Evolutionary conservation across 2,113 vertebrate genomes (phyloP).

Genomic region (Barbus barbus): DNA sequence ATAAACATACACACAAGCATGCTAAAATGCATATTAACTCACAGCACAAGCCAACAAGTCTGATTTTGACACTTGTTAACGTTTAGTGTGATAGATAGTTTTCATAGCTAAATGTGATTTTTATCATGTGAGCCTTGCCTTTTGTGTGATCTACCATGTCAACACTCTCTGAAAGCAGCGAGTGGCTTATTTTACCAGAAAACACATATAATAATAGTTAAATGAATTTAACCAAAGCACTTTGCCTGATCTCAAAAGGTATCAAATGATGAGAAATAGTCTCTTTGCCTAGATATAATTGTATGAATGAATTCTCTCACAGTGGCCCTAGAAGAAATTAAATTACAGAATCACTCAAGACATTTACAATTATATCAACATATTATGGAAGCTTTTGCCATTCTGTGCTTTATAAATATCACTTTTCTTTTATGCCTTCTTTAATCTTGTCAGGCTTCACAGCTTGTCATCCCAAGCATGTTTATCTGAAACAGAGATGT

Average conservation of each 20-base stretch:
- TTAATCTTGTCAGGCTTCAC: neutral
- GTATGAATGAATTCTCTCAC: constrained; percentile 19
- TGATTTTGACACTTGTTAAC: neutral
- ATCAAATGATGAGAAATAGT: neutral
- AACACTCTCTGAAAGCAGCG: neutral
- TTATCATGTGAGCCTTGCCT: neutral
- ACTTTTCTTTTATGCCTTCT: neutral
- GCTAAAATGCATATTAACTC: neutral
- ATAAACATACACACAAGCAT: neutral
- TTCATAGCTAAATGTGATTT: neutral
- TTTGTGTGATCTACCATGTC: neutral
- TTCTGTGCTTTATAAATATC: neutral
- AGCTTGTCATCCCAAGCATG: neutral
- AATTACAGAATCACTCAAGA: neutral
- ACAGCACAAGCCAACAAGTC: neutral
- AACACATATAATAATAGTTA: neutral
- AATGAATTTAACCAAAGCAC: constrained; percentile 21
- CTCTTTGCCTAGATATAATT: constrained; percentile 9
- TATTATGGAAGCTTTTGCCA: neutral
- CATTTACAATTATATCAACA: neutral
- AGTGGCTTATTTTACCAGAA: neutral
- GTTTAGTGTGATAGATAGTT: constrained; percentile 9
- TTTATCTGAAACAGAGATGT: constrained; percentile 3
- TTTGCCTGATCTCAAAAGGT: neutral
- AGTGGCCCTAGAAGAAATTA: neutral